Evolutionary conservation across 53 echinoderm and acorn worm genomes (phyloP).

Genomic region (Stichopus horrens): DNA sequence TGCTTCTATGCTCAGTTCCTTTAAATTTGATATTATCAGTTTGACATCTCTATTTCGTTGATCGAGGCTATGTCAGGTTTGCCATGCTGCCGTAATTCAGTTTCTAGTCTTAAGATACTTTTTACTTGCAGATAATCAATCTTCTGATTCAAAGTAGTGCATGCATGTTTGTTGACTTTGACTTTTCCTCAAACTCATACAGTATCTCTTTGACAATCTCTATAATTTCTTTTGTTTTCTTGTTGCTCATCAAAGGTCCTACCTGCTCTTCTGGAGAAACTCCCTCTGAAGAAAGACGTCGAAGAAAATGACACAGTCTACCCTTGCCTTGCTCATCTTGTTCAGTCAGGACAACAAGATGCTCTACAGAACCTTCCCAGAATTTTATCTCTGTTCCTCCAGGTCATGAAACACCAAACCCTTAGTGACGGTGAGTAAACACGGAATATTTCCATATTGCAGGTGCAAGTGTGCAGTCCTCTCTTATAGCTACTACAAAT

Average conservation of each 20-base stretch:
- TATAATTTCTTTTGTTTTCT: background rate
- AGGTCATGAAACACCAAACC: slow-evolving; percentile 64
- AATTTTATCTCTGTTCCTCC: slow-evolving; percentile 70
- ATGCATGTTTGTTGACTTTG: no score
- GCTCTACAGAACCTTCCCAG: slow-evolving; percentile 69
- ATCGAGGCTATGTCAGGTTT: no score
- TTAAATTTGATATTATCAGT: no score
- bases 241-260: slow-evolving; percentile 59
- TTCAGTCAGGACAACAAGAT: slow-evolving; percentile 61
- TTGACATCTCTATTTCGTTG: no score
- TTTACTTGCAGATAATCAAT: no score
- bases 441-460: background rate
- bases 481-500: no score
- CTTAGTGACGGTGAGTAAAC: slow-evolving; percentile 67
- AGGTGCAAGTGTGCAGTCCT: no score
- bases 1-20: no score
- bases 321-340: slow-evolving; percentile 74
- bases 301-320: slow-evolving; percentile 90
- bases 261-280: slow-evolving; percentile 80
- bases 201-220: background rate
- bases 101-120: no score
- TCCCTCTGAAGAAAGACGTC: slow-evolving; percentile 82
- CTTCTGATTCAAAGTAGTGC: no score
- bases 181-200: no score
- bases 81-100: no score